Evolutionary conservation across 2,888 invertebrate species (phyloP), one percentile per base, ranked within the genome.

Genomic region (Neoaliturus tenellus): DNA sequence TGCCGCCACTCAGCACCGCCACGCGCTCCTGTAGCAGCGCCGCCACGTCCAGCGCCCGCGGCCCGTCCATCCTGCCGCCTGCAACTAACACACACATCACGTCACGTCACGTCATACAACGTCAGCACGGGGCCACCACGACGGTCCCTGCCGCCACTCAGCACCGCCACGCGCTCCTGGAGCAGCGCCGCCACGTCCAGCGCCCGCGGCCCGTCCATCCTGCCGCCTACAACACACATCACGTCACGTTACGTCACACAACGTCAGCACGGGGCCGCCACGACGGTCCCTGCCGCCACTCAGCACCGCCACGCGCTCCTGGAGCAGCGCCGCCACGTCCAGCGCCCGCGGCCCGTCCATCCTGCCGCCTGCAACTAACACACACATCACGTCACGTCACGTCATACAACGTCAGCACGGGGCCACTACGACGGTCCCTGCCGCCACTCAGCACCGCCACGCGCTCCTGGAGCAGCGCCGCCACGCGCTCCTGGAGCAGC

Each of bases 381-480:
- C n/a, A n/a, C 12, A 12, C 39, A 39, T 8, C 39, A 39, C 39
- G 12, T 12, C 39, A 39, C 39, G 12, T 8, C 39, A 39, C 12
- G 39, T 39, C n/a, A 91, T 99, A 99, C 89, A 99, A 98, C 89
- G 97, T 96, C 88, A 99, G 93, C 86, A 99, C 94, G 6, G 98
- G 97, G 6, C 98, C 98, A 82, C 98, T 98, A 86, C 98, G 95
- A 85, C 97, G 95, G 92, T 99, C 99, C 87, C 99, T 94, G 81
- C 99, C 98, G 80, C 99, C 98, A 82, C 98, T 97, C 87, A 99
- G 93, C 89, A 98, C 95, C 85, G 98, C 99, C 89, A 99, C 94
- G 88, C 97, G 95, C 92, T 99, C 99, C 92, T 98, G 97, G 88
- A 99, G 94, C 89, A 98, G 94, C 89, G 98, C 95, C 85, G 98